Evolutionary conservation across 2,797 vertebrate genomes (phyloP).

Genomic region (Chelon auratus): DNA sequence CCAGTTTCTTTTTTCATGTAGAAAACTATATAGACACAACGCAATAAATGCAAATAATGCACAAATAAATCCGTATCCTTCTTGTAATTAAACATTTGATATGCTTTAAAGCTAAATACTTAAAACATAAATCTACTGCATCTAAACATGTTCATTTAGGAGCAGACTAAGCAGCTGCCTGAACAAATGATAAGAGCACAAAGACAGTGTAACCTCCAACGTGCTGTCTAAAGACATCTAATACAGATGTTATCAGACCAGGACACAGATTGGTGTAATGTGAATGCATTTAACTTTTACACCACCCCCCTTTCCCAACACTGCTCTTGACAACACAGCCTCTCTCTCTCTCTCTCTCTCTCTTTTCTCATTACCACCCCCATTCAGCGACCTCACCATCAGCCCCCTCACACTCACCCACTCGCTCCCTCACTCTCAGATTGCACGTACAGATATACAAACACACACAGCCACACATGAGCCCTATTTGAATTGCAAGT

Average conservation of each 20-base stretch:
- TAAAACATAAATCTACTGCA: constrained; percentile 46
- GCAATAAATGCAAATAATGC: too few species aligned
- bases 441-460: constrained; percentile 62
- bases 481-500: constrained; percentile 75
- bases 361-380: constrained; percentile 62
- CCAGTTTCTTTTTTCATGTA: too few species aligned
- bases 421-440: constrained; percentile 69
- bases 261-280: constrained; percentile 35
- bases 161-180: constrained; percentile 34
- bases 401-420: constrained; percentile 69
- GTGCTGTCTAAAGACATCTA: constrained; percentile 31
- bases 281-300: constrained; percentile 74
- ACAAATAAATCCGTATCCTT: background rate
- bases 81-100: constrained; percentile 3
- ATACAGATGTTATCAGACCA: constrained; percentile 67
- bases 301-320: constrained; percentile 54
- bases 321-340: constrained; percentile 49
- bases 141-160: constrained; percentile 46
- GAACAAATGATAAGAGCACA: constrained; percentile 57
- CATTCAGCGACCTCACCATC: constrained; percentile 67
- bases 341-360: constrained; percentile 25
- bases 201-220: constrained; percentile 70
- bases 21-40: too few species aligned
- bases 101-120: constrained; percentile 30
- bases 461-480: constrained; percentile 65